Percentiles rank a stretch among this genome's conserved stretches.
phyloP scores from a whole-genome alignment of 2,888 invertebrate genomes.

The Campopleginae sp. region DNA sequence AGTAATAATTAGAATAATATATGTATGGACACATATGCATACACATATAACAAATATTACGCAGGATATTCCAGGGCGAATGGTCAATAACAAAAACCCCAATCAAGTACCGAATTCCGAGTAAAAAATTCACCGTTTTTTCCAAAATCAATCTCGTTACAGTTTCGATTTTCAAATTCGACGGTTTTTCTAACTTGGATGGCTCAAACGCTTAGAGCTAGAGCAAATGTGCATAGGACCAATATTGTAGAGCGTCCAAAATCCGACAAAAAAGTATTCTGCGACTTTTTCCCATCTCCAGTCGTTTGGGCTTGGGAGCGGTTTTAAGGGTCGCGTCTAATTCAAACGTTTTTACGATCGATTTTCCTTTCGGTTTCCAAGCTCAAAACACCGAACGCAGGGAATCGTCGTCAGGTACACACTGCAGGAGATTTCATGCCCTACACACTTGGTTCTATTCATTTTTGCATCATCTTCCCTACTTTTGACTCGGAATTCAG shows the following conservation, averaged over 20 bases:
- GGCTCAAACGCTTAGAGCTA: neutral
- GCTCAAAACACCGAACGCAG: too few species aligned
- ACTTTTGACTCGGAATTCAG: neutral
- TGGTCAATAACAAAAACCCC: neutral
- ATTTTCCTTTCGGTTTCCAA: too few species aligned
- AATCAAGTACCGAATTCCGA: neutral
- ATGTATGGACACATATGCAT: constrained; percentile 13
- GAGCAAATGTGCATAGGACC: neutral
- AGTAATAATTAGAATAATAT: constrained; percentile 76
- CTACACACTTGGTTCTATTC: neutral
- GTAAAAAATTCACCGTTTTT: neutral
- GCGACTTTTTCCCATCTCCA: neutral
- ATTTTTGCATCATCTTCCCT: neutral
- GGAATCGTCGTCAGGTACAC: too few species aligned
- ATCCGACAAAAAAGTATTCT: neutral
- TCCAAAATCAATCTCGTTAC: neutral
- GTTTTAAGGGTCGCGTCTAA: neutral
- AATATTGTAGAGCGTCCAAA: neutral
- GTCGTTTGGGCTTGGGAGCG: neutral
- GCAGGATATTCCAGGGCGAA: neutral
- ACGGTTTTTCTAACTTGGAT: neutral
- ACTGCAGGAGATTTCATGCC: neutral
- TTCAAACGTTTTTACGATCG: neutral
- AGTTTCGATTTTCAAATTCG: neutral
- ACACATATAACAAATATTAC: neutral